These are phyloP conservation scores for Spodoptera frugiperda DNA, from an alignment of 1,140 invertebrate species.

Conservation along the genomic window DNA sequence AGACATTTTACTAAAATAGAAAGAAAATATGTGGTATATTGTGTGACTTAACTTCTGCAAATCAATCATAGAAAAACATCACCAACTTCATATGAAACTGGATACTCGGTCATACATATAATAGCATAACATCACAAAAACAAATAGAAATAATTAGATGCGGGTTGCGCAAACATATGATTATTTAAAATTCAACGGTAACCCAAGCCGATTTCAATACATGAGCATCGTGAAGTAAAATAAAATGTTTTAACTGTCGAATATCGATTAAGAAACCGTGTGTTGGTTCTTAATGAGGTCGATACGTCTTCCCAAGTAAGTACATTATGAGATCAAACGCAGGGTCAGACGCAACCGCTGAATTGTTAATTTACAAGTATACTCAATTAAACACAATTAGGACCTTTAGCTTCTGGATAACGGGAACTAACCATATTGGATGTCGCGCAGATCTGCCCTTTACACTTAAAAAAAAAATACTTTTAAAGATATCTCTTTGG, in stretches of 20 bases:
- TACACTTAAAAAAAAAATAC: not conserved
- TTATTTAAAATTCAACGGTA: slow-evolving; percentile 46
- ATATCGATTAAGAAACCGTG: slow-evolving; percentile 73
- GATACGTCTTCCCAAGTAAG: slow-evolving; percentile 73
- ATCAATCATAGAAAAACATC: not conserved
- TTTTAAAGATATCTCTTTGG: not conserved
- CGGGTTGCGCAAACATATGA: slow-evolving; percentile 38
- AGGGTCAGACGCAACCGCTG: slow-evolving; percentile 70
- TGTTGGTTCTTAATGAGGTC: slow-evolving; percentile 73
- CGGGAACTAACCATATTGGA: not conserved
- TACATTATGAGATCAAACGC: slow-evolving; percentile 77
- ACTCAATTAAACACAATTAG: slow-evolving; percentile 76
- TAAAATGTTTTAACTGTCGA: slow-evolving; percentile 62
- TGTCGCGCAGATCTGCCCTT: not conserved
- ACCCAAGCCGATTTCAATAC: slow-evolving; percentile 39
- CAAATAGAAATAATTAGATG: slow-evolving; percentile 36
- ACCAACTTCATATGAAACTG: slow-evolving; percentile 11
- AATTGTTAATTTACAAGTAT: slow-evolving; percentile 81
- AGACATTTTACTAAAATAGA: no score
- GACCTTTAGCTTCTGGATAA: slow-evolving; percentile 41
- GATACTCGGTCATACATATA: slow-evolving; percentile 10
- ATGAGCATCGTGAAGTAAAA: slow-evolving; percentile 45
- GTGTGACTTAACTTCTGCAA: not conserved
- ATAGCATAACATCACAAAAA: slow-evolving; percentile 19
- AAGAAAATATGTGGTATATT: no score